Evolutionary conservation across 1,140 invertebrate genomes (phyloP).

Genomic region (Lordiphosa mommai): DNA sequence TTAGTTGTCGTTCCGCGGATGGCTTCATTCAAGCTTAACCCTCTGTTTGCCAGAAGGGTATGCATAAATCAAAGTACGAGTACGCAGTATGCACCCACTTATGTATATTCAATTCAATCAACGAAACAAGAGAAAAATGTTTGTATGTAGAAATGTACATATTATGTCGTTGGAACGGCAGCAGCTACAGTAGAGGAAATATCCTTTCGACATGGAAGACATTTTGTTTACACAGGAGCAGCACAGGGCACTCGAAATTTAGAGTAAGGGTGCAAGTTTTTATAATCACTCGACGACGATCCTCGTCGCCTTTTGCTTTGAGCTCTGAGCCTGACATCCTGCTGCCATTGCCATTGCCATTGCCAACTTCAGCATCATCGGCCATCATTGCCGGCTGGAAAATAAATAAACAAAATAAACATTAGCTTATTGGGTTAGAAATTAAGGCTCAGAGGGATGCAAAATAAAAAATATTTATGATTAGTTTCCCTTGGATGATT

Average conservation of each 20-base stretch:
- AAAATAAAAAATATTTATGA: constrained; percentile 5
- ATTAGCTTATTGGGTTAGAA: constrained; percentile 52
- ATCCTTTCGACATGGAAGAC: constrained; percentile 48
- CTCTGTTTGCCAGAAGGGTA: constrained; percentile 7
- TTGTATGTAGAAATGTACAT: background rate
- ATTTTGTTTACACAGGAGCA: constrained; percentile 38
- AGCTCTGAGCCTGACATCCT: constrained; percentile 14
- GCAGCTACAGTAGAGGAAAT: constrained; percentile 24
- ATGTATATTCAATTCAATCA: constrained; percentile 27
- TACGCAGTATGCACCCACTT: constrained; percentile 22
- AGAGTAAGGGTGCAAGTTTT: constrained; percentile 41
- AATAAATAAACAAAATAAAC: constrained; percentile 26
- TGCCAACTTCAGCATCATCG: constrained; percentile 9
- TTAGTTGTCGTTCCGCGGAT: constrained; percentile 1
- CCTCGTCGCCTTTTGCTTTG: constrained; percentile 22
- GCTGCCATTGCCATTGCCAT: constrained; percentile 12
- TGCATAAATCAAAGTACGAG: constrained; percentile 16
- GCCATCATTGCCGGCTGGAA: constrained; percentile 5
- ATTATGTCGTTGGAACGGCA: background rate
- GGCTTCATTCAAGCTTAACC: background rate
- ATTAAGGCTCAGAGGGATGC: constrained; percentile 30
- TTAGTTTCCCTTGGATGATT: constrained; percentile 20
- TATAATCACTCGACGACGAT: constrained; percentile 45
- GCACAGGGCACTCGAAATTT: constrained; percentile 16
- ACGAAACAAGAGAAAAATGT: constrained; percentile 21